Conservation (phyloP, 2,797 vertebrate species). For the Artibeus lituratus region DNA sequence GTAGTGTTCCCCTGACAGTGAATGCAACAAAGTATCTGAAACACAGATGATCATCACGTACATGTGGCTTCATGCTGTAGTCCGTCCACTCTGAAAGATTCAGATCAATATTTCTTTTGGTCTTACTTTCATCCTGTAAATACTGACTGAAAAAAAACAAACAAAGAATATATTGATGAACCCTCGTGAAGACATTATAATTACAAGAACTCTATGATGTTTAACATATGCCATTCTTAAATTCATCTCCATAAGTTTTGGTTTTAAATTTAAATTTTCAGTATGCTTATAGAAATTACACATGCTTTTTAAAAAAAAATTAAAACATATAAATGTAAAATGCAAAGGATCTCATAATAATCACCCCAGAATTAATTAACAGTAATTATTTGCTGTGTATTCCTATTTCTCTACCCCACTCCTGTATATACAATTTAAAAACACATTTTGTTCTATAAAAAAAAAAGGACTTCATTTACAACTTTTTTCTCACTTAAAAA, state of each 20-base stretch:
- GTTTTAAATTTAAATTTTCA: neutral
- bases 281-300: constrained; percentile 18
- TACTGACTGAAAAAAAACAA: constrained; percentile 85
- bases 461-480: neutral
- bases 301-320: neutral
- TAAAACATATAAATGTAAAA: neutral
- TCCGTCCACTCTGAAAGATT: constrained; percentile 88
- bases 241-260: neutral
- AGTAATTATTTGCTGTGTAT: neutral
- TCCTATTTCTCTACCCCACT: neutral
- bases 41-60: constrained; percentile 72
- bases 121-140: constrained; percentile 90
- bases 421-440: neutral
- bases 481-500: neutral
- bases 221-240: neutral
- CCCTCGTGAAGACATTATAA: neutral
- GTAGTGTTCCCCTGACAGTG: neutral
- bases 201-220: neutral
- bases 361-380: neutral
- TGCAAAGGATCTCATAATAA: neutral
- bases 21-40: neutral
- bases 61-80: constrained; percentile 84
- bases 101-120: constrained; percentile 88
- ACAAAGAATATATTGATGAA: constrained; percentile 14
- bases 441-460: neutral